These are phyloP conservation scores for Molossus alvarezi DNA, from an alignment of 2,797 vertebrate genomes.

Conservation along the genomic window DNA sequence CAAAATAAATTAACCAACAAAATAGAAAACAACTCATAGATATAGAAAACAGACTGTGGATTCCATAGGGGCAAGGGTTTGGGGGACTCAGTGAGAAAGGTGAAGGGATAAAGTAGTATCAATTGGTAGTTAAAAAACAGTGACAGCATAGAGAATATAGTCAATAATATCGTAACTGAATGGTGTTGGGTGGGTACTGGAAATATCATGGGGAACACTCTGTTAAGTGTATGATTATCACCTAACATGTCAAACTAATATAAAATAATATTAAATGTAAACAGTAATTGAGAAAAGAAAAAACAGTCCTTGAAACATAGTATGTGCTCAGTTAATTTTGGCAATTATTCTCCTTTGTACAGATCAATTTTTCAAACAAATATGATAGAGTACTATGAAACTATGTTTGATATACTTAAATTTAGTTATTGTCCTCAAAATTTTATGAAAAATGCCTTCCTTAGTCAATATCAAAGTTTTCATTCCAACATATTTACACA, in stretches of 20 bases:
- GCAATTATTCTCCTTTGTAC: background rate
- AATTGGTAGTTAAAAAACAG: background rate
- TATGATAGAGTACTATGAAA: background rate
- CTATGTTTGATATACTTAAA: background rate
- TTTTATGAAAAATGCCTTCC: slow-evolving; percentile 10
- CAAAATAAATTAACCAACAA: background rate
- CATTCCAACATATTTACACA: background rate
- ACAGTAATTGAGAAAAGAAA: background rate
- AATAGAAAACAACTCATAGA: background rate
- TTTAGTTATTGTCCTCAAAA: background rate
- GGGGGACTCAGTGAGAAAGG: background rate
- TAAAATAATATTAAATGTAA: background rate
- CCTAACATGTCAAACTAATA: background rate
- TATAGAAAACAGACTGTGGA: background rate
- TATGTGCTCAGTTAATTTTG: slow-evolving; percentile 36
- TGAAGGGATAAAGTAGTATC: background rate
- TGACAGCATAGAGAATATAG: background rate
- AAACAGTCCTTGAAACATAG: background rate
- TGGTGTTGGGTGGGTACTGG: background rate
- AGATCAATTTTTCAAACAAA: slow-evolving; percentile 36
- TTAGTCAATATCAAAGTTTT: slow-evolving; percentile 46
- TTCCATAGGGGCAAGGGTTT: background rate
- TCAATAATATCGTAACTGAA: background rate
- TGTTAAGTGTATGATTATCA: background rate
- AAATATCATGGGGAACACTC: background rate